Base-by-base conservation (phyloP, 2,888 invertebrate species). In the Eubasilissa splendida region DNA sequence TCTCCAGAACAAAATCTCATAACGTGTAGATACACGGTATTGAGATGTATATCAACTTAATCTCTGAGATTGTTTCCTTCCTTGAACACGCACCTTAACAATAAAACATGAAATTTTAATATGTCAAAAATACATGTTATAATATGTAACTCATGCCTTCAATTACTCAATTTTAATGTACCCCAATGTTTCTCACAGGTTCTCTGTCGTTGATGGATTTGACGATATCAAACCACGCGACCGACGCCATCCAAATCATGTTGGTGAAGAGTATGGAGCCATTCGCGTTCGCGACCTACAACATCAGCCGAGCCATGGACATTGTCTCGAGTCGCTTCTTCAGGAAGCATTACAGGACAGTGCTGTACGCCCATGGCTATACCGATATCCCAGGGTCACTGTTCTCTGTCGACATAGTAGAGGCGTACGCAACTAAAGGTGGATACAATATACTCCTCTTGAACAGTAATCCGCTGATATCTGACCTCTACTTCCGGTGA, bases 311-410 rank as follows among this genome's bases (percentile, higher is more conserved):
- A 33, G 77, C 79, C 12, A 58, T 59, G n/a, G 58, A 71, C 31
- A 1, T 81, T 4, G 1, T 81, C 5, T 33, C n/a, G 1, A 76
- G 79, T 53, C 14, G n/a, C 9, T 22, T 31, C 54, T 81, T 81
- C 76, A 76, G 66, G 14, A 81, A 70, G 56, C 66, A 79, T 56
- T 81, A 58, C 14, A 81, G 76, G 59, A 81, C 81, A 8, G 81
- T 81, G 12, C 22, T 81, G 33, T 79, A 66, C 65, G 54, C 75
- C 4, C 79, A 79, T n/a, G 81, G 81, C 5, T 81, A 73, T 10
- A 53, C 50, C 22, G 81, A 81, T 54, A 70, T 42, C n/a, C 68
- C 78, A 12, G 59, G 53, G 10, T 50, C 50, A 12, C 14, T 68
- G 8, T 33, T 58, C 12, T 66, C 79, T 3, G 42, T 68, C 3